Evolutionary conservation across 2,113 vertebrate genomes (phyloP), one percentile per base, ranked within the genome.

Genomic region (Megatriorchis doriae): DNA sequence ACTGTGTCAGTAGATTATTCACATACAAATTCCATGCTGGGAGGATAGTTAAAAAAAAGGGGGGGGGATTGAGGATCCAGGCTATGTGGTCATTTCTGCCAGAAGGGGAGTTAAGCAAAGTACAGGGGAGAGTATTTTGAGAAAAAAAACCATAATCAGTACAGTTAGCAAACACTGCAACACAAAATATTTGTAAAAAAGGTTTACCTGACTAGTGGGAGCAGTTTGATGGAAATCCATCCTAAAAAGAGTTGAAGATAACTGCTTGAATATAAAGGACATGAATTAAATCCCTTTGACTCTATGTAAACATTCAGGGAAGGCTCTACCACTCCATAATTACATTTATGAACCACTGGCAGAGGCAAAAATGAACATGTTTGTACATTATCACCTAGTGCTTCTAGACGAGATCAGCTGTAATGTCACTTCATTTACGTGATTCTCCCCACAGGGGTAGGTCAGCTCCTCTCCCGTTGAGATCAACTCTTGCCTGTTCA

Each of bases 371-470:
- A 20, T 4, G 52, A 36, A 16, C 17, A 8, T 2, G 3, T 38
- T 47, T n/a, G 38, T 18, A 14, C 48, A 7, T 48, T n/a, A 10
- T 45, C 83, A 86, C 68, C 53, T 29, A 7, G 9, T 8, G n/a
- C 47, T 81, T 58, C 50, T 27, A 36, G 61, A 47, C 31, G 23
- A 86, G 47, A 48, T 32, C 22, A 16, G 55, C 62, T 50, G 7
- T 40, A 32, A 48, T 3, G 34, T 11, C 61, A 4, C 23, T 38
- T 26, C 16, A 7, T 36, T 21, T 25, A 2, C 2, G 0, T 10
- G 23, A 9, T 53, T 25, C 43, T 75, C 11, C 56, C 19, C 32
- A 21, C 1, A 10, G 48, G n/a, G 38, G 10, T 20, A 38, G 66
- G 47, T 55, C 82, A 68, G 52, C 53, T 83, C 40, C 40, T 50